Evolutionary conservation across 30 jellyfish, hydroid and myxozoan genomes (phyloP), one percentile per base, ranked within the genome.

Genomic region (Hydractinia symbiolongicarpus): DNA sequence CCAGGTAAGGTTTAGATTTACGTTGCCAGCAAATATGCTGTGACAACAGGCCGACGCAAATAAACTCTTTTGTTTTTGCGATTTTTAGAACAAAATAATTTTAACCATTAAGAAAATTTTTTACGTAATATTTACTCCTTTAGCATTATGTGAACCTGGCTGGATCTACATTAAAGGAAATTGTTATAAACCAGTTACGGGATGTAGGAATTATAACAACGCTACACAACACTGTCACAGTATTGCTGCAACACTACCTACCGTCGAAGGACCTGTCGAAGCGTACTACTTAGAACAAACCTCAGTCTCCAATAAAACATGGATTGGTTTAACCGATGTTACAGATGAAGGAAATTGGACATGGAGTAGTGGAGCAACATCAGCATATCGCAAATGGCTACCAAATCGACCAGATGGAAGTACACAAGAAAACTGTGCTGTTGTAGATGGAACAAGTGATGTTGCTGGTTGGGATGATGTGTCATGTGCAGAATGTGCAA

Each of bases 131-230:
- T 30, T 30, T 2, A 30, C 44, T n/a, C n/a, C n/a, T 51, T 9
- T n/a, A 77, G 85, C 54, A n/a, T 55, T 77, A 54, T 77, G 85
- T n/a, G 76, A 77, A 10, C 40, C 40, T 51, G 78, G 78, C 50
- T 55, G 74, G 54, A 55, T 30, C 53, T 77, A 77, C 50, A 30
- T 9, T 6, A 17, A 61, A 16, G 79, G 74, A 9, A 61, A 54
- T 53, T 77, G 85, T 55, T 77, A 52, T 54, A 53, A 54, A 60
- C 53, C 54, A 5, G 58, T 77, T 17, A 14, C 10, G 5, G 53
- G 40, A 17, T 19, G 74, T 50, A 30, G 30, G 21, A 54, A 78
- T 52, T 77, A 0, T 14, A 55, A 61, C 44, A 44, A 1, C 6
- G 85, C 85, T 5, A 61, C 5, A 16, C 13, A 19, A 55, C 85